A percentile compares a stretch with the other conserved stretches of the same genome.
phyloP scores from a whole-genome alignment of 2,888 invertebrate genomes.

The Caenorhabditis virilis region DNA sequence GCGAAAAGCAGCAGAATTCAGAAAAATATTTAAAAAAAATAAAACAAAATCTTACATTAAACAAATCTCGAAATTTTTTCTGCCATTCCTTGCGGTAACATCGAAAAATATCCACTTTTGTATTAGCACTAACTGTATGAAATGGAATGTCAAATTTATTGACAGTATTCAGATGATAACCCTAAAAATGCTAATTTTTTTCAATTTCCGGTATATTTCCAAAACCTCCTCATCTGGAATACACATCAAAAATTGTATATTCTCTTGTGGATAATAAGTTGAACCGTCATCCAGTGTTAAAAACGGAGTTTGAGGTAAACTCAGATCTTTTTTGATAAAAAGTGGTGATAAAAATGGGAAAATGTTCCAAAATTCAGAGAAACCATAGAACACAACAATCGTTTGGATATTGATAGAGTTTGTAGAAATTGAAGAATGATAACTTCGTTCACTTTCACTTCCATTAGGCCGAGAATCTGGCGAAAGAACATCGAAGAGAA shows the following conservation, averaged over 20 bases:
- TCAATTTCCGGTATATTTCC: neutral
- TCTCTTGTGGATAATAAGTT: constrained; percentile 25
- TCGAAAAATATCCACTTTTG: constrained; percentile 19
- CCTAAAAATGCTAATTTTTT: constrained; percentile 1
- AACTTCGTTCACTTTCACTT: constrained; percentile 21
- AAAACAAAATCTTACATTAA: constrained; percentile 18
- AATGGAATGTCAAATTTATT: constrained; percentile 33
- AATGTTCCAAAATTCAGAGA: constrained; percentile 46
- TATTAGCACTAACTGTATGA: constrained; percentile 10
- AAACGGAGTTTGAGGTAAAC: constrained; percentile 18
- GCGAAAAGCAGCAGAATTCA: too few relatives aligned
- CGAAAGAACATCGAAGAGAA: constrained; percentile 29
- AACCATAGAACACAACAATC: constrained; percentile 57
- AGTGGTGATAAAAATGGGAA: constrained; percentile 54
- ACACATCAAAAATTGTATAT: constrained; percentile 39
- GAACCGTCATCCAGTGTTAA: constrained; percentile 43
- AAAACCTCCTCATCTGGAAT: constrained; percentile 36
- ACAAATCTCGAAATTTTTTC: constrained; percentile 18
- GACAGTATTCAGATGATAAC: constrained; percentile 29
- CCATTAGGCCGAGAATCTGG: constrained; percentile 4
- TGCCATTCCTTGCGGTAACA: constrained; percentile 29
- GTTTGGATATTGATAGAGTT: constrained; percentile 11
- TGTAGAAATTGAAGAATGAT: constrained; percentile 15
- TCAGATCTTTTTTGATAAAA: constrained; percentile 36
- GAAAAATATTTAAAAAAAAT: constrained; percentile 5